phyloP scores from a whole-genome alignment of 2,888 invertebrate genomes.

The Zonitis immaculata region DNA sequence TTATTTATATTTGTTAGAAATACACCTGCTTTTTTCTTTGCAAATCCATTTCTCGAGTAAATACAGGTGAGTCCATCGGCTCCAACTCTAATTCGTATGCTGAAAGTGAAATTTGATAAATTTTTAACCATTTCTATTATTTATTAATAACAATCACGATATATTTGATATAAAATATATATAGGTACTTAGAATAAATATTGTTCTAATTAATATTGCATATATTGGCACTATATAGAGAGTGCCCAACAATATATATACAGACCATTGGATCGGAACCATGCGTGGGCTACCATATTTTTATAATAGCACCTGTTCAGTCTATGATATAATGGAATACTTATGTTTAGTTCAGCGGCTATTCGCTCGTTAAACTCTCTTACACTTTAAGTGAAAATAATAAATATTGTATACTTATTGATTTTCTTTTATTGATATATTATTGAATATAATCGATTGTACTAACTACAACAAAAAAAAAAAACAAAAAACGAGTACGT shows the following conservation, averaged over 20 bases:
- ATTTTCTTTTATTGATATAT: background rate
- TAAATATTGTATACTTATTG: constrained; percentile 32
- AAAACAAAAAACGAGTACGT: constrained; percentile 29
- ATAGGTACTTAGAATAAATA: too few relatives aligned
- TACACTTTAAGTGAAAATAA: constrained; percentile 44
- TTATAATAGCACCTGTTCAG: constrained; percentile 47
- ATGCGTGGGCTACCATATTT: constrained; percentile 45
- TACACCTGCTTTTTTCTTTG: background rate
- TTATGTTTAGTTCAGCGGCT: constrained; percentile 40
- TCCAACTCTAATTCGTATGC: too few relatives aligned
- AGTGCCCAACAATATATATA: constrained; percentile 11
- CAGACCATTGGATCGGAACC: constrained; percentile 41
- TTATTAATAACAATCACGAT: background rate
- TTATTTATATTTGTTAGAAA: background rate
- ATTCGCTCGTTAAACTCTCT: constrained; percentile 42
- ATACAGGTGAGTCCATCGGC: background rate
- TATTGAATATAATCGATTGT: background rate
- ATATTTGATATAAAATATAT: constrained; percentile 9
- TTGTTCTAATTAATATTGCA: constrained; percentile 35
- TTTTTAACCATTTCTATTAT: background rate
- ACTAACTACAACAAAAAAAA: constrained; percentile 20
- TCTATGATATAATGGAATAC: constrained; percentile 47
- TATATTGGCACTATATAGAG: constrained; percentile 30
- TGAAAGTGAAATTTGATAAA: constrained; percentile 17
- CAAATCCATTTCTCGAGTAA: background rate